phyloP scores from a whole-genome alignment of 2,113 vertebrate genomes.

The Ceyx melanurus region DNA sequence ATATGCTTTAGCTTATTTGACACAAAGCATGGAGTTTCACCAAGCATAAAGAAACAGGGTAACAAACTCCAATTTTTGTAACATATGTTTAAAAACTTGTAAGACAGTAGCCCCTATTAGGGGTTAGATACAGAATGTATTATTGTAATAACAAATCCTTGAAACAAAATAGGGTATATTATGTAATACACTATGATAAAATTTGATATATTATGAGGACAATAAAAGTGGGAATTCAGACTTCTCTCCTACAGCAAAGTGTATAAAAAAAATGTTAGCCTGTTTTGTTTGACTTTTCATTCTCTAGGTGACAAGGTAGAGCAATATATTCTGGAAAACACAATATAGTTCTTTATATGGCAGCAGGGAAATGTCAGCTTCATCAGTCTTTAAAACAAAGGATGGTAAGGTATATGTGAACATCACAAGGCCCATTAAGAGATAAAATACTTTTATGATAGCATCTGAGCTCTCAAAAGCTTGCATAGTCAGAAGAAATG shows the following conservation, averaged over 20 bases:
- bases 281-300: not conserved
- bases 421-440: not conserved
- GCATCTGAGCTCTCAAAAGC: not conserved
- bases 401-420: not conserved
- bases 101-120: not conserved
- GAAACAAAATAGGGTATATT: not conserved
- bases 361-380: accelerated
- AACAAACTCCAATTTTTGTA: not conserved
- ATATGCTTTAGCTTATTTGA: not conserved
- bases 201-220: not conserved
- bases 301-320: not conserved
- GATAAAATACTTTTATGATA: not conserved
- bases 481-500: not conserved
- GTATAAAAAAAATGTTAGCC: not conserved
- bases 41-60: not conserved
- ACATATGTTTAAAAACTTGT: not conserved
- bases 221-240: not conserved
- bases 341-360: not conserved
- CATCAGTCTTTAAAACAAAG: not conserved
- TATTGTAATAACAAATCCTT: not conserved
- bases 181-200: not conserved
- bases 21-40: not conserved
- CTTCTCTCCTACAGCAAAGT: not conserved
- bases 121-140: not conserved
- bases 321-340: not conserved